phyloP scores from a whole-genome alignment of 2,797 vertebrate species.

The Tokudaia muenninki region DNA sequence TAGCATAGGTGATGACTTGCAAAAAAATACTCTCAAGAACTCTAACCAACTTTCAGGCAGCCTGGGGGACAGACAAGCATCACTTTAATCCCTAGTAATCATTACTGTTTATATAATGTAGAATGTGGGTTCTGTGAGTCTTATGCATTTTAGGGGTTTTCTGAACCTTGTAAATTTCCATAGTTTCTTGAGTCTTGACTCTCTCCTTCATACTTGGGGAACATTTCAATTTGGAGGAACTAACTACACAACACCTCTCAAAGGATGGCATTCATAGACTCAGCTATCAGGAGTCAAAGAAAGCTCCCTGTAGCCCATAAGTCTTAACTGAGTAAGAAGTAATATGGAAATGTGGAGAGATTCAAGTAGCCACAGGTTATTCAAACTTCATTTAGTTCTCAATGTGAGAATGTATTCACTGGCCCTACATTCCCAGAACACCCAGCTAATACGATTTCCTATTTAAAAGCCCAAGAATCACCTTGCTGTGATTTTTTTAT shows the following conservation, averaged over 20 bases:
- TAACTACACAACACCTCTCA: neutral
- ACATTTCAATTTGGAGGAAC: neutral
- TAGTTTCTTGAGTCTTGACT: neutral
- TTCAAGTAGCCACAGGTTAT: neutral
- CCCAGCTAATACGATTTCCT: neutral
- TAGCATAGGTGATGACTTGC: neutral
- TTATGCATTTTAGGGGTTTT: neutral
- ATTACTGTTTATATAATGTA: neutral
- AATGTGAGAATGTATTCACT: conserved; percentile 4
- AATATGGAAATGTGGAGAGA: neutral
- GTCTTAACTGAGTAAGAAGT: neutral
- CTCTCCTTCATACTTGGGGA: neutral
- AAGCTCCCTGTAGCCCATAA: neutral
- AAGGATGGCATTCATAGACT: neutral
- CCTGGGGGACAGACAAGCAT: neutral
- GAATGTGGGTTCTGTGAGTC: neutral
- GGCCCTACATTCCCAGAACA: neutral
- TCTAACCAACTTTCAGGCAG: neutral
- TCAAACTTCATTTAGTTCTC: neutral
- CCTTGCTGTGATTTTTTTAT: neutral
- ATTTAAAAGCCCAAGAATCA: neutral
- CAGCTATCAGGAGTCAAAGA: neutral
- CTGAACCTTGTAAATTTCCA: neutral
- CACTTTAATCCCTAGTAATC: neutral
- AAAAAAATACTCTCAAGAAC: too few relatives aligned